phyloP scores from a whole-genome alignment of 1,140 invertebrate genomes.

The Zaprionus kolodkinae region DNA sequence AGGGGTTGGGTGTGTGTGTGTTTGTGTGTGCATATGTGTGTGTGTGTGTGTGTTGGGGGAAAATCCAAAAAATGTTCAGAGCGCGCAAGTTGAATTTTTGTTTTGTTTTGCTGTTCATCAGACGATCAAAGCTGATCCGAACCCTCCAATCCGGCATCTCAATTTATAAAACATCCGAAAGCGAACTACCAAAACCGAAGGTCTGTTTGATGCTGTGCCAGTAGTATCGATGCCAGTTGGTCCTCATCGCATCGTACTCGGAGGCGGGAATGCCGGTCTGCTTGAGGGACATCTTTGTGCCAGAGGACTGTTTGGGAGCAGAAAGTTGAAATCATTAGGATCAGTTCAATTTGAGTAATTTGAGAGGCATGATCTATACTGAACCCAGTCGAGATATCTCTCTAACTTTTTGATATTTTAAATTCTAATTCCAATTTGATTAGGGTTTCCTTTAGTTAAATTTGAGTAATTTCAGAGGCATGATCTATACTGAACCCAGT shows the following conservation, averaged over 20 bases:
- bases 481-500: too few species aligned
- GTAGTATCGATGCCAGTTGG: constrained; percentile 96
- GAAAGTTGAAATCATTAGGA: neutral
- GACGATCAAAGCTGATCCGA: constrained; percentile 3
- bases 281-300: constrained; percentile 91
- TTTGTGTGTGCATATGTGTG: neutral
- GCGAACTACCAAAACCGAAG: constrained; percentile 94
- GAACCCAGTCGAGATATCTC: neutral
- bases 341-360: neutral
- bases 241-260: constrained; percentile 92
- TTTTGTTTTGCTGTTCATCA: constrained; percentile 6
- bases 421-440: too few species aligned
- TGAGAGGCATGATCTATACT: neutral
- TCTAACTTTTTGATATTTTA: too few species aligned
- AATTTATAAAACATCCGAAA: constrained; percentile 70
- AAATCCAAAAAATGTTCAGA: constrained; percentile 55
- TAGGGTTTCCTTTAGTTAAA: too few species aligned
- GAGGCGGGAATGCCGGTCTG: constrained; percentile 92
- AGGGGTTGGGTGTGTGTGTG: neutral
- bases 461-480: too few species aligned
- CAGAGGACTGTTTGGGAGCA: constrained; percentile 87
- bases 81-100: constrained; percentile 4
- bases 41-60: neutral
- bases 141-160: neutral
- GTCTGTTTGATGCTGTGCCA: constrained; percentile 96